Conservation (phyloP, 2,113 vertebrate genomes). For the Hiodon tergisus region DNA sequence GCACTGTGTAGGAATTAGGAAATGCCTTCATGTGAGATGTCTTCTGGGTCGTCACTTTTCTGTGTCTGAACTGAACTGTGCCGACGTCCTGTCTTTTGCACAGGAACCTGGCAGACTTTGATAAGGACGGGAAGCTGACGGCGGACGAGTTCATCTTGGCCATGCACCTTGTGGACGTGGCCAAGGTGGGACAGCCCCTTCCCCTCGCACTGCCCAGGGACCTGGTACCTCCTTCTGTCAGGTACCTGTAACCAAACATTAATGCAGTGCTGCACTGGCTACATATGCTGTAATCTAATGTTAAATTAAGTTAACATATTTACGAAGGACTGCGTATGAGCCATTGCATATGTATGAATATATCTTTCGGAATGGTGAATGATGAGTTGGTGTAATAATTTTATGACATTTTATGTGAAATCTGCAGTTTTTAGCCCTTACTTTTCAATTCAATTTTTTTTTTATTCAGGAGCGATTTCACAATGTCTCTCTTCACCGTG, state of each 20-base stretch:
- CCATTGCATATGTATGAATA: too few relatives aligned
- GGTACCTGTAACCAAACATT: conserved; percentile 27
- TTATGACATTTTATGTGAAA: neutral
- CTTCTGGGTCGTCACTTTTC: too few relatives aligned
- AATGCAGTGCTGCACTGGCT: neutral
- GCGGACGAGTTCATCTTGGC: conserved; percentile 96
- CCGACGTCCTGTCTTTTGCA: neutral
- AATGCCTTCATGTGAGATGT: too few relatives aligned
- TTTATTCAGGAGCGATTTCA: too few relatives aligned
- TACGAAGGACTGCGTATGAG: too few relatives aligned
- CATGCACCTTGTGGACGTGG: conserved; percentile 92
- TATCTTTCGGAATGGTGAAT: too few relatives aligned
- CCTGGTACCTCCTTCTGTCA: conserved; percentile 79
- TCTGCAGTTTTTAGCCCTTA: too few relatives aligned
- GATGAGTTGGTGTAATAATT: neutral
- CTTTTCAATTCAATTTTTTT: too few relatives aligned
- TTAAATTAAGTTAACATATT: too few relatives aligned
- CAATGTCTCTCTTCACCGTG: neutral
- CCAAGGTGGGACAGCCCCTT: conserved; percentile 76
- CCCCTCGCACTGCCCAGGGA: conserved; percentile 80
- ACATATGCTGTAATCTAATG: neutral
- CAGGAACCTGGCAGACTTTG: conserved; percentile 88
- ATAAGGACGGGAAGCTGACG: conserved; percentile 88
- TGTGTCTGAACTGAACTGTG: neutral
- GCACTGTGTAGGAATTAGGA: too few relatives aligned